phyloP scores from a whole-genome alignment of 2,888 invertebrate species.

The Ectobius pallidus region DNA sequence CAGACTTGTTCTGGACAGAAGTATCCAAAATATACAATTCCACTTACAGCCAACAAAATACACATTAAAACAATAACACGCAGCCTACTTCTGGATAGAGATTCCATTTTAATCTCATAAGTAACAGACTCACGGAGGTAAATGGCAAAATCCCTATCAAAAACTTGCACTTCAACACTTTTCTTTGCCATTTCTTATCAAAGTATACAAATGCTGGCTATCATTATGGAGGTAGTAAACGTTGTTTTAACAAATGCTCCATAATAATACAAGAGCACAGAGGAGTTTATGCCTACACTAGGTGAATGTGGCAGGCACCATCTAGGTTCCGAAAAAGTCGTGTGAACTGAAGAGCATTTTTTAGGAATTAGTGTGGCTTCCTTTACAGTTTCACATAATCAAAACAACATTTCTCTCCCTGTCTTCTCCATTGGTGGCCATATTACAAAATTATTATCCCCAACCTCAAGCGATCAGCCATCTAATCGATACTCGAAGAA shows the following conservation, averaged over 20 bases:
- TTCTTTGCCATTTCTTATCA: slow-evolving; percentile 55
- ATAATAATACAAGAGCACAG: too few species aligned
- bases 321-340: too few species aligned
- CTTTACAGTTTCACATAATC: too few species aligned
- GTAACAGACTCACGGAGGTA: slow-evolving; percentile 73
- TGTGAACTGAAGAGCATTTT: too few species aligned
- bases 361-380: too few species aligned
- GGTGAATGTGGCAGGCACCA: too few species aligned
- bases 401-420: too few species aligned
- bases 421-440: too few species aligned
- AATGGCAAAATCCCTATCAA: slow-evolving; percentile 80
- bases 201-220: not conserved
- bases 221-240: slow-evolving; percentile 13
- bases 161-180: slow-evolving; percentile 82
- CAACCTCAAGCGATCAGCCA: too few species aligned
- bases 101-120: slow-evolving; percentile 76
- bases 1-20: slow-evolving; percentile 87
- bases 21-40: slow-evolving; percentile 88
- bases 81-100: slow-evolving; percentile 69
- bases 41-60: slow-evolving; percentile 80
- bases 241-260: not conserved
- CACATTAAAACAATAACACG: slow-evolving; percentile 81
- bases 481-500: too few species aligned
- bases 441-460: too few species aligned
- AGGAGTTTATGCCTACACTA: too few species aligned